A percentile compares a stretch with the other conserved stretches of the same genome.
phyloP scores from a whole-genome alignment of 2,113 vertebrate species.

The Indicator maculatus region DNA sequence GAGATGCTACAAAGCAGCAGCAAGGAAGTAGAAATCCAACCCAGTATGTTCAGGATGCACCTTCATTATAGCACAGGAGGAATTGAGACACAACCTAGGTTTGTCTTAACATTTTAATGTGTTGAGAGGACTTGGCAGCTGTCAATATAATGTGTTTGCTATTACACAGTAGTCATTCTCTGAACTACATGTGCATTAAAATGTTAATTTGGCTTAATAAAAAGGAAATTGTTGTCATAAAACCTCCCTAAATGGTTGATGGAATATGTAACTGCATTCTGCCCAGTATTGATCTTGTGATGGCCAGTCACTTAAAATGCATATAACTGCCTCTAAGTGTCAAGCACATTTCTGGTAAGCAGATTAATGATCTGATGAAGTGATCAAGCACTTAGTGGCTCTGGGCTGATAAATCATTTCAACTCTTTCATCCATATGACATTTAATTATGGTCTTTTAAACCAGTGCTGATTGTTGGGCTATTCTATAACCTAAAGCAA shows the following conservation, averaged over 20 bases:
- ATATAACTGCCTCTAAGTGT: constrained; percentile 19
- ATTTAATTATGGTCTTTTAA: constrained; percentile 50
- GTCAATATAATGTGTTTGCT: not conserved
- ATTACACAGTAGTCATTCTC: not conserved
- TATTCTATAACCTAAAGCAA: constrained; percentile 2
- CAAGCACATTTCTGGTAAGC: constrained; percentile 43
- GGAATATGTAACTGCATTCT: not conserved
- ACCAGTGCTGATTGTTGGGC: not conserved
- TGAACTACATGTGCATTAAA: not conserved
- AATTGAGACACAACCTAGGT: not conserved
- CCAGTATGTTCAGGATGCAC: not conserved
- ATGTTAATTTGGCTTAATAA: not conserved
- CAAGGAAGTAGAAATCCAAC: not conserved
- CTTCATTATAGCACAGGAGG: not conserved
- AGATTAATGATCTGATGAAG: constrained; percentile 55
- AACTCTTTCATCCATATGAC: not conserved
- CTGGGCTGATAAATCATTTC: constrained; percentile 54
- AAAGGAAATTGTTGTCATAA: not conserved
- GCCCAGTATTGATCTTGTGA: constrained; percentile 12
- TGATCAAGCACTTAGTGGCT: constrained; percentile 57
- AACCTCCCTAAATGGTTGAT: not conserved
- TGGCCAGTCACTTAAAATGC: constrained; percentile 47
- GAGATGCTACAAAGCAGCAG: not conserved
- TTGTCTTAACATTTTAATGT: not conserved
- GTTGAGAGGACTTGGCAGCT: not conserved